Base-by-base conservation (phyloP, 2,113 vertebrate species). In the Corythoichthys intestinalis region DNA sequence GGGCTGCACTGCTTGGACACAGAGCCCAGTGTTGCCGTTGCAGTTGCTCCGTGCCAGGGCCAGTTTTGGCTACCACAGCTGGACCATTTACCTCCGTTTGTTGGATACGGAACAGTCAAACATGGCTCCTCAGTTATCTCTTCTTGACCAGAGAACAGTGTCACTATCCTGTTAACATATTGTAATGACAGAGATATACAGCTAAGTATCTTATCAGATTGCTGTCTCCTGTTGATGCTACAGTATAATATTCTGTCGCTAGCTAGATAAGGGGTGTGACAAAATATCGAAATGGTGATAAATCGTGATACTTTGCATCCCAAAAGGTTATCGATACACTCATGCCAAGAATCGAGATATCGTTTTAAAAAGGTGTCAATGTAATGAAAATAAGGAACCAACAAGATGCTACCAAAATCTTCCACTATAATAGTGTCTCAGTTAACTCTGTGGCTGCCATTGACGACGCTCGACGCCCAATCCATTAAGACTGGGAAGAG, bases 11-110 rank as follows among this genome's bases (percentile, higher is more conserved):
- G 14, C 65, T 47, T 69, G 67, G 79, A 87, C 86, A 88, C 82
- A 82, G 81, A 75, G 78, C 72, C 73, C 85, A 84, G 81, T 91
- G 86, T 44, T 88, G 80, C 71, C 73, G 64, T 58, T 77, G 74
- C 79, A 64, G 74, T 38, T 79, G 58, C 64, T 79, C 78, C 59
- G 85, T 89, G 88, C 87, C 89, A 87, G 87, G 76, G 61, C 85
- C 75, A 44, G 69, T 72, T 74, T 77, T 67, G 70, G 73, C 74
- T 71, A 35, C 67, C 52, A 71, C 86, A 87, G 87, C 86, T 89
- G 86, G 82, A 85, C 74, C 53, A n/a, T 65, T 72, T 79, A 65
- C 63, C 70, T 70, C 64, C 58, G 64, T 82, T 73, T 70, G 59
- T 59, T 20, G 46, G 41, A 47, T 41, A 57, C 72, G 39, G 49